A percentile compares a stretch with the other conserved stretches of the same genome.
These are phyloP conservation scores for Catharus ustulatus DNA, from an alignment of 2,797 vertebrate species.

Conservation along the genomic window DNA sequence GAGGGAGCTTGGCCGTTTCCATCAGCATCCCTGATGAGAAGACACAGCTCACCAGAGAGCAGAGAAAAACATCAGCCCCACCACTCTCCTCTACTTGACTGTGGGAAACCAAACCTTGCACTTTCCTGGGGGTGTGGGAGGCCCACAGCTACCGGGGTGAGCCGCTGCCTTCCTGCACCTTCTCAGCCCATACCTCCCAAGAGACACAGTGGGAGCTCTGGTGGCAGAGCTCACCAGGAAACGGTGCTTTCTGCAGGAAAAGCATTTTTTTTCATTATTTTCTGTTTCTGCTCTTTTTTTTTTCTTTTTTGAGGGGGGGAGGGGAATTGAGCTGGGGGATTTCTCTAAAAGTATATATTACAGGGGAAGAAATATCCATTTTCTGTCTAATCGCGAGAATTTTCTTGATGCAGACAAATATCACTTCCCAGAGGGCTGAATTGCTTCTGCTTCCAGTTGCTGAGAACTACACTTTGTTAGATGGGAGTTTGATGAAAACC, in stretches of 20 bases:
- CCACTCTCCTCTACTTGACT: neutral
- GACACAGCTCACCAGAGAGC: rapidly evolving
- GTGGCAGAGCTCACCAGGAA: neutral
- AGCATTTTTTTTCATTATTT: neutral
- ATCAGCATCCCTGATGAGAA: neutral
- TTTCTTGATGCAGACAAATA: constrained; percentile 57
- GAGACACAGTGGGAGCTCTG: neutral
- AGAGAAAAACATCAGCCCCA: neutral
- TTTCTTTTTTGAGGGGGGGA: neutral
- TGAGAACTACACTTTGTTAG: constrained; percentile 51
- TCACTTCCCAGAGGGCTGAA: constrained; percentile 38
- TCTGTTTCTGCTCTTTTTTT: constrained; percentile 15
- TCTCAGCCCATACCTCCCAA: neutral
- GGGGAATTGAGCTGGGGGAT: neutral
- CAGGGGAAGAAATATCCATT: neutral
- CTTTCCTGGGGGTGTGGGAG: neutral
- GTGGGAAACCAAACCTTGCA: neutral
- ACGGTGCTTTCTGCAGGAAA: constrained; percentile 40
- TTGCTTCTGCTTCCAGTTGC: constrained; percentile 38
- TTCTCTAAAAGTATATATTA: neutral
- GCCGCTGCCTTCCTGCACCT: neutral
- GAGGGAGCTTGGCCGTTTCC: neutral
- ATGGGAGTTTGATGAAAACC: constrained; percentile 47
- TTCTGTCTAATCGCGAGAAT: neutral
- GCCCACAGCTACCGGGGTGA: rapidly evolving